Percentiles rank a stretch among this genome's conserved stretches.
phyloP scores from a whole-genome alignment of 2,888 invertebrate genomes.

The Pseudococcus longispinus region DNA sequence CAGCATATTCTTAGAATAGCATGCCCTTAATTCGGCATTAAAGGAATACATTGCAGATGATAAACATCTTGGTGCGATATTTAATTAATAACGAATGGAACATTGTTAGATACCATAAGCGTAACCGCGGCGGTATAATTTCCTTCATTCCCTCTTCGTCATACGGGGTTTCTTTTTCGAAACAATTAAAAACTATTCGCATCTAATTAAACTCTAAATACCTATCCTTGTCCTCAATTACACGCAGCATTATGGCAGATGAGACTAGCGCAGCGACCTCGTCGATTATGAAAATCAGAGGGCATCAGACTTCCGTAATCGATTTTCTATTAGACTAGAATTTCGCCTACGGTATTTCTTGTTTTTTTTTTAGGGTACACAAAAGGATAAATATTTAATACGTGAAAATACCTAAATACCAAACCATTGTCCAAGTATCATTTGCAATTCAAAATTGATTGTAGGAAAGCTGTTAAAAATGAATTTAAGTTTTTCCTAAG shows the following conservation, averaged over 20 bases:
- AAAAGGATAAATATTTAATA: neutral
- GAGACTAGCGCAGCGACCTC: constrained; percentile 25
- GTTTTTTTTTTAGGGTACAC: neutral
- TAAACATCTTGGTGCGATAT: constrained; percentile 39
- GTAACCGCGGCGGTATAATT: constrained; percentile 10
- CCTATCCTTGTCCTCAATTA: constrained; percentile 44
- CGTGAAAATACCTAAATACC: neutral
- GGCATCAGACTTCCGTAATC: constrained; percentile 34
- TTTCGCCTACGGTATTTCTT: neutral
- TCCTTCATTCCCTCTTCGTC: neutral
- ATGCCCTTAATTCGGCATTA: constrained; percentile 31
- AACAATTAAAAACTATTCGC: constrained; percentile 40
- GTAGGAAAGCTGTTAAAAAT: neutral
- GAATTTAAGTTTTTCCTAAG: neutral
- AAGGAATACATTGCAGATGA: constrained; percentile 14
- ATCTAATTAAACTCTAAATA: constrained; percentile 41
- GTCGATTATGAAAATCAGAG: constrained; percentile 41
- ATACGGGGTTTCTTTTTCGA: neutral
- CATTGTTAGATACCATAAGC: neutral
- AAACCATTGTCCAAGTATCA: neutral
- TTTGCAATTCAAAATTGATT: constrained; percentile 20
- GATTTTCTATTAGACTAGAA: neutral
- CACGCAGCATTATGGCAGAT: neutral
- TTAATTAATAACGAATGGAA: constrained; percentile 38
- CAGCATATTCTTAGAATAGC: constrained; percentile 3